Evolutionary conservation across 2,888 invertebrate species (phyloP).

Genomic region (Noctua pronuba): DNA sequence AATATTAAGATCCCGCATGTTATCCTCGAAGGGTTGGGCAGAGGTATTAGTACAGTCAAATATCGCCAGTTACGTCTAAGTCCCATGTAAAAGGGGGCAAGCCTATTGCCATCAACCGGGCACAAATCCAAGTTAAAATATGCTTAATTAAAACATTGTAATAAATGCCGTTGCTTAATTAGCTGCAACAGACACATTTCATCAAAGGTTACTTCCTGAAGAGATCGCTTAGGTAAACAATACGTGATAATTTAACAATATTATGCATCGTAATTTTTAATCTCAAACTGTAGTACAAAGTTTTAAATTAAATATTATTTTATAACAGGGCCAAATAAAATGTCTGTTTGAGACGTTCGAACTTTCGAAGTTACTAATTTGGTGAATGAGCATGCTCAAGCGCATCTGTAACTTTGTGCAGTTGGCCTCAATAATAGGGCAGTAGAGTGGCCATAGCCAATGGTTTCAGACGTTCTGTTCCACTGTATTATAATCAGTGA

Average conservation of each 20-base stretch:
- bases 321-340: not conserved
- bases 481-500: no score
- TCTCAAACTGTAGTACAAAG: not conserved
- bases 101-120: no score
- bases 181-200: slow-evolving; percentile 10
- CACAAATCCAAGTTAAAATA: not conserved
- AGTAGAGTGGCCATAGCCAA: not conserved
- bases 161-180: not conserved
- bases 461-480: not conserved
- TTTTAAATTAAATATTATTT: not conserved
- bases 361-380: no score
- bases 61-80: no score
- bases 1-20: no score
- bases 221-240: slow-evolving; percentile 29
- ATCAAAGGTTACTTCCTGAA: slow-evolving; percentile 25
- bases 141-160: not conserved
- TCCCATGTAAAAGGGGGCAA: no score
- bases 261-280: not conserved
- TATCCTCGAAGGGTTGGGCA: no score
- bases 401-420: not conserved
- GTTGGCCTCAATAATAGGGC: no score
- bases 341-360: not conserved
- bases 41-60: no score
- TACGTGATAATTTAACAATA: slow-evolving; percentile 41
- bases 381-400: not conserved